Percentiles rank a stretch among this genome's conserved stretches.
Conservation (phyloP, 1,140 invertebrate species). For the Zaprionus africanus region DNA sequence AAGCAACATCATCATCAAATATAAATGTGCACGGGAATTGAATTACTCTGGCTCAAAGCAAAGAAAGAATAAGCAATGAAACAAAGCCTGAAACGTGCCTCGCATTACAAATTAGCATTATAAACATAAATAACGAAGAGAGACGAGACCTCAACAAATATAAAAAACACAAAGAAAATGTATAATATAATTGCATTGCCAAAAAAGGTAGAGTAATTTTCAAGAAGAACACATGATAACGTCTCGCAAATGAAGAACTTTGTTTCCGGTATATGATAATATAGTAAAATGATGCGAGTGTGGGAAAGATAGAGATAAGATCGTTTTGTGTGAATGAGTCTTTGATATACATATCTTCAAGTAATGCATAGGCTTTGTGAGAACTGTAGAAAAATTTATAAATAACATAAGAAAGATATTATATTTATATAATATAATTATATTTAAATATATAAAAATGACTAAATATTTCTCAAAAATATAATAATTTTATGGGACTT, state of each 20-base stretch:
- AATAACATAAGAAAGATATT: neutral
- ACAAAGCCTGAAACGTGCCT: constrained; percentile 54
- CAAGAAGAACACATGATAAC: neutral
- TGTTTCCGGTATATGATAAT: neutral
- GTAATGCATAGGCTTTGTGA: constrained; percentile 18
- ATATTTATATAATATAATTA: neutral
- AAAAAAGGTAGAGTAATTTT: neutral
- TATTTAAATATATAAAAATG: neutral
- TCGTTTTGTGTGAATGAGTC: neutral
- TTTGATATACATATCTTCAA: neutral
- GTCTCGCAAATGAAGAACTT: neutral
- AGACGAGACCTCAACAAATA: constrained; percentile 12
- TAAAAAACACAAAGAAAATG: constrained; percentile 14
- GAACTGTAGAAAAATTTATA: neutral
- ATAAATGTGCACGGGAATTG: constrained; percentile 42
- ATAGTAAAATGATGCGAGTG: neutral
- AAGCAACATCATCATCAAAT: constrained; percentile 30
- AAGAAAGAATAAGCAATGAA: constrained; percentile 20
- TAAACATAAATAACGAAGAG: constrained; percentile 51
- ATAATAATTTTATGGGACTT: neutral
- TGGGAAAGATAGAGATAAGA: constrained; percentile 1
- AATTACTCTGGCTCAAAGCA: constrained; percentile 53
- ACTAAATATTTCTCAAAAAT: neutral
- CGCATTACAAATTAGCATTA: constrained; percentile 64
- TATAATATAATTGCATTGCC: constrained; percentile 6